phyloP scores from a whole-genome alignment of 53 echinoderm and acorn worm genomes.

The Apostichopus leukothele region DNA sequence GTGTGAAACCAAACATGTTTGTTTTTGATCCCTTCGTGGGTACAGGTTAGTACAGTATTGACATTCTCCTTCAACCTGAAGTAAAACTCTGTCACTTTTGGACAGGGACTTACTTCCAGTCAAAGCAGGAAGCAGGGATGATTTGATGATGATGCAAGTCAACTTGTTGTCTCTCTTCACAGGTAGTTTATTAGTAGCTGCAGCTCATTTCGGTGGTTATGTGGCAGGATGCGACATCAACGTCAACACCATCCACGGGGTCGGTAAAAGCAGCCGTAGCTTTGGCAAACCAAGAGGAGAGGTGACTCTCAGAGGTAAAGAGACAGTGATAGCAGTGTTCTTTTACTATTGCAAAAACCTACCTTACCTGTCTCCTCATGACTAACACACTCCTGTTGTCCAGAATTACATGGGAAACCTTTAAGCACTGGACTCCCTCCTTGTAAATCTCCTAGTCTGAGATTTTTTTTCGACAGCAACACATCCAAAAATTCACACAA shows the following conservation, averaged over 20 bases:
- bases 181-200: slow-evolving; percentile 86
- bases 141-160: too few relatives aligned
- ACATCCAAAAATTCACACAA: too few relatives aligned
- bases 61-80: not conserved
- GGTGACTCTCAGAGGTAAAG: slow-evolving; percentile 54
- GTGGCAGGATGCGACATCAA: slow-evolving; percentile 88
- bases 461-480: too few relatives aligned
- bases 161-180: not conserved
- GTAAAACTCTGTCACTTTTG: not conserved
- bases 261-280: slow-evolving; percentile 83
- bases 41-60: slow-evolving; percentile 61
- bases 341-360: not conserved
- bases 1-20: slow-evolving; percentile 56
- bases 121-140: too few relatives aligned
- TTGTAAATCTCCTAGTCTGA: too few relatives aligned
- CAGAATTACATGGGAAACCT: too few relatives aligned
- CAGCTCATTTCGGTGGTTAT: slow-evolving; percentile 91
- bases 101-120: too few relatives aligned
- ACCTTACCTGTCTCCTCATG: too few relatives aligned
- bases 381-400: too few relatives aligned
- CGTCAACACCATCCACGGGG: slow-evolving; percentile 78
- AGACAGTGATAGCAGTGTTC: not conserved
- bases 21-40: slow-evolving; percentile 97
- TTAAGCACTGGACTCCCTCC: too few relatives aligned
- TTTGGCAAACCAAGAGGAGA: slow-evolving; percentile 63